phyloP scores from a whole-genome alignment of 2,888 invertebrate genomes.

The Stenodera caucasica region DNA sequence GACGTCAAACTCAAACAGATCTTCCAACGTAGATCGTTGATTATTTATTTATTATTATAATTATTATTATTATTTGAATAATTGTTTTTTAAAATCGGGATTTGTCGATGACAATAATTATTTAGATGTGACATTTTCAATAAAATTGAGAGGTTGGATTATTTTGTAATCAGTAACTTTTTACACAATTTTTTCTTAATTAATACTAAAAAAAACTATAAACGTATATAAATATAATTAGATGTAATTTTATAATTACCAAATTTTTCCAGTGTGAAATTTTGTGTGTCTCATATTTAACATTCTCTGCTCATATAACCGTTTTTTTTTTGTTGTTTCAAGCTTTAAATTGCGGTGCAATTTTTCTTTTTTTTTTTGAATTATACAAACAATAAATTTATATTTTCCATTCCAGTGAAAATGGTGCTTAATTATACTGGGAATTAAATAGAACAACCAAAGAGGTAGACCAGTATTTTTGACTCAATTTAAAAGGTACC shows the following conservation, averaged over 20 bases:
- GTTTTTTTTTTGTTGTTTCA: neutral
- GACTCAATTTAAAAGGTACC: neutral
- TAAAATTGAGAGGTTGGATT: constrained; percentile 1
- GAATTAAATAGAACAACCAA: constrained; percentile 5
- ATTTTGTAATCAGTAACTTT: neutral
- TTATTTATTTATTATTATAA: constrained; percentile 13
- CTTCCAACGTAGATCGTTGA: constrained; percentile 38
- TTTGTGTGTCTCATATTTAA: constrained; percentile 1
- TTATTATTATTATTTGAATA: constrained; percentile 11
- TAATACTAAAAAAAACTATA: neutral
- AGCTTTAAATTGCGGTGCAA: constrained; percentile 4
- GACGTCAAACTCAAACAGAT: constrained; percentile 43
- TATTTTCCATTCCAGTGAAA: constrained; percentile 16
- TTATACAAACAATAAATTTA: neutral
- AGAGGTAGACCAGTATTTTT: neutral
- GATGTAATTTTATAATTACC: neutral
- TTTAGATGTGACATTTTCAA: neutral
- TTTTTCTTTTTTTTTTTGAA: neutral
- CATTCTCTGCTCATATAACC: neutral
- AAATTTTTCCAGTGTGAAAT: neutral
- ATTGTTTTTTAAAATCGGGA: neutral
- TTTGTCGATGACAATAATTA: constrained; percentile 1
- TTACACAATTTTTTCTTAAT: neutral
- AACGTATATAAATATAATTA: neutral
- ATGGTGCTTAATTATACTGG: constrained; percentile 16